Conservation (phyloP, 2,888 invertebrate genomes). For the Diarsia dahlii region DNA sequence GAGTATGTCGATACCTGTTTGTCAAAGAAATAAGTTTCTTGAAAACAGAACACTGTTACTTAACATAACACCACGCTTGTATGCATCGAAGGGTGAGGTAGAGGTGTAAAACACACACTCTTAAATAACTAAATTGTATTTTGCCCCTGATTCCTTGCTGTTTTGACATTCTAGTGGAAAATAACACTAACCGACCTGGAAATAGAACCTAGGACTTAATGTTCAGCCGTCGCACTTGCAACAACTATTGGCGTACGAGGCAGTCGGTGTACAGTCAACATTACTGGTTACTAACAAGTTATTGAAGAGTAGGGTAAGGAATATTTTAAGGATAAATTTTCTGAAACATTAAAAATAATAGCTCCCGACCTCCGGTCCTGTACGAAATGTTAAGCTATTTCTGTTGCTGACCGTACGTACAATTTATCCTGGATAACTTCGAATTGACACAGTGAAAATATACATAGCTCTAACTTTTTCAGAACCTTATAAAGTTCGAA, state of each 20-base stretch:
- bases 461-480: neutral
- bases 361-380: no score
- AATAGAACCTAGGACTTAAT: neutral
- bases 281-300: no score
- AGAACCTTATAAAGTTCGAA: neutral
- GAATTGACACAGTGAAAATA: neutral
- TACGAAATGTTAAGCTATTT: no score
- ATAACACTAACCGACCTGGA: neutral
- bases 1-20: slow-evolving; percentile 92
- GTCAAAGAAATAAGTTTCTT: neutral
- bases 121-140: neutral
- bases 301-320: no score
- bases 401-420: no score
- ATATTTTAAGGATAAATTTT: no score
- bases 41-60: neutral
- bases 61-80: neutral
- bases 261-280: neutral
- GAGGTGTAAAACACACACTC: neutral
- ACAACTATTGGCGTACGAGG: neutral
- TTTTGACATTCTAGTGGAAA: neutral
- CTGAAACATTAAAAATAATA: no score
- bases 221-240: neutral
- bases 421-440: neutral
- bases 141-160: neutral
- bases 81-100: neutral